Percentiles rank a stretch among this genome's conserved stretches.
phyloP scores from a whole-genome alignment of 2,888 invertebrate genomes.

The Lingula anatina region DNA sequence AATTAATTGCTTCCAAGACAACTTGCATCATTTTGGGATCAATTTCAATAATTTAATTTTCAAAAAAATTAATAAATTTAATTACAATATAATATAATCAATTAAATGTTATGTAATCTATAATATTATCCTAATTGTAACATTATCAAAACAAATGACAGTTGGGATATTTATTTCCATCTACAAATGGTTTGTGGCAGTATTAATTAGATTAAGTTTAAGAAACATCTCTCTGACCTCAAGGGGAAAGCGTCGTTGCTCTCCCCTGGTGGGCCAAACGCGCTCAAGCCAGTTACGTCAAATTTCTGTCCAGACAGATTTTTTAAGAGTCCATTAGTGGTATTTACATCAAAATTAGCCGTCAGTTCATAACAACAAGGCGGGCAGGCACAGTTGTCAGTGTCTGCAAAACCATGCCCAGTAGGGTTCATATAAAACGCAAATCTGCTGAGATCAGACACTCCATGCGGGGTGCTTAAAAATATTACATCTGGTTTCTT shows the following conservation, averaged over 20 bases:
- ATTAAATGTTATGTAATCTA: no score
- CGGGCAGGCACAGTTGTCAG: slow-evolving; percentile 22
- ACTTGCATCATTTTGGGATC: no score
- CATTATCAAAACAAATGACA: no score
- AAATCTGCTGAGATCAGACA: slow-evolving; percentile 21
- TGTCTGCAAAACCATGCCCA: slow-evolving; percentile 15
- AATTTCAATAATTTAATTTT: no score
- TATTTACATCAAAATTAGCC: slow-evolving; percentile 11
- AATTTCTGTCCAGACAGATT: slow-evolving; percentile 9
- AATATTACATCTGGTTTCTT: slow-evolving; percentile 19
- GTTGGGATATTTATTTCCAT: no score
- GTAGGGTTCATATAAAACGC: slow-evolving; percentile 18
- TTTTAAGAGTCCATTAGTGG: slow-evolving; percentile 10
- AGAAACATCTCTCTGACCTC: no score
- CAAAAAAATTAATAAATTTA: no score
- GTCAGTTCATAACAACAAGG: slow-evolving; percentile 22
- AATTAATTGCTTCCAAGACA: no score
- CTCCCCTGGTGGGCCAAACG: slow-evolving; percentile 22
- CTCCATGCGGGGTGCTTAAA: slow-evolving; percentile 25
- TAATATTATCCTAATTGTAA: no score
- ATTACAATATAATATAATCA: no score
- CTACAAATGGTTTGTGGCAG: no score
- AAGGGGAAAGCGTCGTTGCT: slow-evolving; percentile 22
- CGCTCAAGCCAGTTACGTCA: slow-evolving; percentile 22
- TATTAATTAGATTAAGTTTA: no score